Evolutionary conservation across 2,888 invertebrate genomes (phyloP).

Genomic region (Meloe dianella): DNA sequence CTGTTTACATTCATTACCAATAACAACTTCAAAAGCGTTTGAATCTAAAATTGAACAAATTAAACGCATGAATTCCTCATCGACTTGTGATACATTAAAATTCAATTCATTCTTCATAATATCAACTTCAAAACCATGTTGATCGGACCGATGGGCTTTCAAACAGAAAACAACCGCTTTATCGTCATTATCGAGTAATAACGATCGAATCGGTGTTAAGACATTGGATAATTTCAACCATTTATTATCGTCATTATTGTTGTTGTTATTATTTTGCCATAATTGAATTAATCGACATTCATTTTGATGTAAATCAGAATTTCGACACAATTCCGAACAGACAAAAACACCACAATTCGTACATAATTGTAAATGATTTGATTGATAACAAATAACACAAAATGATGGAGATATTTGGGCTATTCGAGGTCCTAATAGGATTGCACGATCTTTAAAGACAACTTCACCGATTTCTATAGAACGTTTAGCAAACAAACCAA

Average conservation of each 20-base stretch:
- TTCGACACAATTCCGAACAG: conserved; percentile 71
- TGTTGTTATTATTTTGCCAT: conserved; percentile 61
- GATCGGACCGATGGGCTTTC: conserved; percentile 61
- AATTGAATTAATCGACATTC: conserved; percentile 71
- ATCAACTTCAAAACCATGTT: conserved; percentile 66
- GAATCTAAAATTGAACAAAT: conserved; percentile 70
- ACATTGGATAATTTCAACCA: conserved; percentile 52
- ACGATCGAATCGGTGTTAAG: conserved; percentile 59
- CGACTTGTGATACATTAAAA: conserved; percentile 63
- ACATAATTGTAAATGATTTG: conserved; percentile 60
- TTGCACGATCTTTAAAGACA: conserved; percentile 73
- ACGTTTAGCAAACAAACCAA: conserved; percentile 73
- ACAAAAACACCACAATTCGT: conserved; percentile 72
- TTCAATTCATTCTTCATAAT: conserved; percentile 60
- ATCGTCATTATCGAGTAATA: conserved; percentile 59
- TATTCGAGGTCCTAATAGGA: conserved; percentile 73
- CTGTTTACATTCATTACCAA: conserved; percentile 57
- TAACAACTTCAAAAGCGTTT: conserved; percentile 70
- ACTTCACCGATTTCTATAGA: conserved; percentile 72
- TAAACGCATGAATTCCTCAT: conserved; percentile 65
- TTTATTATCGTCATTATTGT: conserved; percentile 41
- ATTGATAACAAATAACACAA: conserved; percentile 71
- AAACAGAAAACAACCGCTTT: conserved; percentile 63
- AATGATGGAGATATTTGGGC: conserved; percentile 63
- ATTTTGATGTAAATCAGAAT: conserved; percentile 63